Evolutionary conservation across 2,797 vertebrate species (phyloP).

Genomic region (Rhabdophis nuchalis): DNA sequence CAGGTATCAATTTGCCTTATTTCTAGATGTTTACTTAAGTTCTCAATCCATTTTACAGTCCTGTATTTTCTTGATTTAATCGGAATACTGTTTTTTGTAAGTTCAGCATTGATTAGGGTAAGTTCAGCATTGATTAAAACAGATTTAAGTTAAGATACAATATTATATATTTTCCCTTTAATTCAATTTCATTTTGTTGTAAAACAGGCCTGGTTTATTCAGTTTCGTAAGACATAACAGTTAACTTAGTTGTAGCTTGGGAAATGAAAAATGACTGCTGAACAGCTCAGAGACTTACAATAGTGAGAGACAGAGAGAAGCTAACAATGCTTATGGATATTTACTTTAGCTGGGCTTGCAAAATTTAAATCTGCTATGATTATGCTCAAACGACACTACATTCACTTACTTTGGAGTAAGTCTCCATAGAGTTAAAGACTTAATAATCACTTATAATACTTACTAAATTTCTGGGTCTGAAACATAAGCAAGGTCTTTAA

Average conservation of each 20-base stretch:
- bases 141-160: not conserved
- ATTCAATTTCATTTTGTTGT: not conserved
- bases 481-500: not conserved
- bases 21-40: not conserved
- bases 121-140: not conserved
- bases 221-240: not conserved
- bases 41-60: not conserved
- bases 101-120: not conserved
- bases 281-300: not conserved
- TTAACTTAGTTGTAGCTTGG: not conserved
- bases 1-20: not conserved
- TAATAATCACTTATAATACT: not conserved
- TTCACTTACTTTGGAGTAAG: not conserved
- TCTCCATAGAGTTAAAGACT: not conserved
- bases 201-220: not conserved
- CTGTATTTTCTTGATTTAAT: not conserved
- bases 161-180: not conserved
- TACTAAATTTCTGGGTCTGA: not conserved
- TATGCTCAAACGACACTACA: not conserved
- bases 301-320: not conserved
- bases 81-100: not conserved
- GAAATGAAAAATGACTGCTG: not conserved
- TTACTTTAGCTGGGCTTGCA: not conserved
- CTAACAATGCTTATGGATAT: not conserved
- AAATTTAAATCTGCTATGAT: not conserved